Conservation (phyloP, 2,888 invertebrate species). For the Lathronympha strigana region DNA sequence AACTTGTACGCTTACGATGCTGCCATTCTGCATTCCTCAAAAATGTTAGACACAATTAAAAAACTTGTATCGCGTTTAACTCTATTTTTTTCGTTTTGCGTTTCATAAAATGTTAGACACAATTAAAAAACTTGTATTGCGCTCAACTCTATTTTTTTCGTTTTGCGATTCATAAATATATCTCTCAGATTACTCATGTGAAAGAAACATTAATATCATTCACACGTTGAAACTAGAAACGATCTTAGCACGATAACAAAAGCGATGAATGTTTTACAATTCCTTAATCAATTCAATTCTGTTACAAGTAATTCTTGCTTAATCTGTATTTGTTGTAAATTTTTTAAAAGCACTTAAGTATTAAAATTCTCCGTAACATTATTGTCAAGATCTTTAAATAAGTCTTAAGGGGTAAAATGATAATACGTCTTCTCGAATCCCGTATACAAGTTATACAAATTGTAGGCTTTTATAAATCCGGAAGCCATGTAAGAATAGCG, state of each 20-base stretch:
- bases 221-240: background rate
- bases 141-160: no score
- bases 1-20: slow-evolving; percentile 20
- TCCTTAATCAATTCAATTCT: no score
- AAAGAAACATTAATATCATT: slow-evolving; percentile 8
- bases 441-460: background rate
- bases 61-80: no score
- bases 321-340: background rate
- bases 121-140: no score
- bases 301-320: background rate
- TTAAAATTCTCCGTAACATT: background rate
- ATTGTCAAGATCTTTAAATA: background rate
- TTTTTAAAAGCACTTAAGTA: background rate
- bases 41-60: background rate
- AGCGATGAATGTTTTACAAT: background rate
- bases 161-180: no score
- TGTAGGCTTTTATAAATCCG: slow-evolving; percentile 23
- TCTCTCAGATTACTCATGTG: background rate
- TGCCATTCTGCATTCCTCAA: background rate
- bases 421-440: background rate
- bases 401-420: background rate
- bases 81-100: no score
- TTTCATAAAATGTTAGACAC: no score
- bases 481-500: slow-evolving; percentile 36
- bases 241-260: background rate